phyloP scores from a whole-genome alignment of 2,888 invertebrate genomes.

The Amiota minor region DNA sequence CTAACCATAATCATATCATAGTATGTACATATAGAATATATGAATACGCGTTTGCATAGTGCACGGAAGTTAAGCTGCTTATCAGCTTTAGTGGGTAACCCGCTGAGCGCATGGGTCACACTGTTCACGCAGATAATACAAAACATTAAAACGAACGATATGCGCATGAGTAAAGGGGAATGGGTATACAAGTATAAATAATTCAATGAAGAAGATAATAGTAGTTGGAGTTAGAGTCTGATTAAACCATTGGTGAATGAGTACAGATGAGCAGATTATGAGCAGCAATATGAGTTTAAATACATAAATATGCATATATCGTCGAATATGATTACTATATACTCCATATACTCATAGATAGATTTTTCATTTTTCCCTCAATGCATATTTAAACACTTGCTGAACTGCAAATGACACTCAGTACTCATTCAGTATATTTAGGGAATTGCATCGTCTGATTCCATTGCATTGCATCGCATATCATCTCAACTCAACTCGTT shows the following conservation, averaged over 20 bases:
- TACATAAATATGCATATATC: no score
- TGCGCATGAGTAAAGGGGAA: background rate
- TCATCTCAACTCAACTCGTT: no score
- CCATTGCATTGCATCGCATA: no score
- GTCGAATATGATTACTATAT: no score
- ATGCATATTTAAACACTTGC: constrained; percentile 6
- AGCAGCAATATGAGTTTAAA: no score
- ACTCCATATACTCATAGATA: no score
- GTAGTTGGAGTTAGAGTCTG: background rate
- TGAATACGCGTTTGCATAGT: constrained; percentile 28
- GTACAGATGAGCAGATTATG: no score
- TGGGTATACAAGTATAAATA: background rate
- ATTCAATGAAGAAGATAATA: background rate
- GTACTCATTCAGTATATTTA: background rate
- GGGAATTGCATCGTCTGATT: no score
- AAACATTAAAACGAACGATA: constrained; percentile 3
- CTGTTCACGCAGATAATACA: constrained; percentile 46
- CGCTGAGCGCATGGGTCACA: constrained; percentile 37
- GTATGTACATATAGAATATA: no score
- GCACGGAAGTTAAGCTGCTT: constrained; percentile 63
- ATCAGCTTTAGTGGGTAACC: constrained; percentile 54
- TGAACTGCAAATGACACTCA: background rate
- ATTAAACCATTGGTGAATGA: no score
- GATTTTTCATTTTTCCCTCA: background rate
- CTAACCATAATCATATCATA: no score